These are phyloP conservation scores for Apotomis capreana DNA, from an alignment of 2,888 invertebrate species.

Conservation along the genomic window DNA sequence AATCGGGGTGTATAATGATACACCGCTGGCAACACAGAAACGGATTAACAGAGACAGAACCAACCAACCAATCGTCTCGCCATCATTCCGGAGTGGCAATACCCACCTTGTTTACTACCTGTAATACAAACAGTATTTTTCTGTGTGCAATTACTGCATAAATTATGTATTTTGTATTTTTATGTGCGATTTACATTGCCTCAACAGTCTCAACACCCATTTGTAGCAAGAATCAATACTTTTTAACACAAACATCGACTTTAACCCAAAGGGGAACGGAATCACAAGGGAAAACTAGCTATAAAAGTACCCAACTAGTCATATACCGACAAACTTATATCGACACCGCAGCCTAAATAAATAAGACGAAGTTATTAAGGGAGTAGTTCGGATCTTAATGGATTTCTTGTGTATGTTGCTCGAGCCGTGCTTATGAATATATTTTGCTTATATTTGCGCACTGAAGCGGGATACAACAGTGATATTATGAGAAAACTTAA, in stretches of 20 bases:
- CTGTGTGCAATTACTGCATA: too few species aligned
- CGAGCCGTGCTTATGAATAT: slow-evolving; percentile 35
- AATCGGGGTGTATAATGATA: too few species aligned
- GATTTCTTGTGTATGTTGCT: slow-evolving; percentile 38
- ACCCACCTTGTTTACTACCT: too few species aligned
- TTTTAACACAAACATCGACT: background rate
- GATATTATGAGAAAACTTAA: slow-evolving; percentile 19
- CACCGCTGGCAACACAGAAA: too few species aligned
- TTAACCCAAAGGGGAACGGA: background rate
- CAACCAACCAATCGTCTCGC: too few species aligned
- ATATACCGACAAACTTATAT: slow-evolving; percentile 14
- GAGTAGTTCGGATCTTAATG: slow-evolving; percentile 33
- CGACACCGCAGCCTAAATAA: slow-evolving; percentile 34
- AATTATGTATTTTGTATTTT: too few species aligned
- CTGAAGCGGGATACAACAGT: slow-evolving; percentile 1
- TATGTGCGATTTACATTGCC: too few species aligned
- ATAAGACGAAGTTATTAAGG: slow-evolving; percentile 33
- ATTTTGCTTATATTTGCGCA: slow-evolving; percentile 33
- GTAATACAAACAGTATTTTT: too few species aligned
- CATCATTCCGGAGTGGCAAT: too few species aligned
- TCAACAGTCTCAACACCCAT: too few species aligned
- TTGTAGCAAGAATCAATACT: background rate
- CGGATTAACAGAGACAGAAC: too few species aligned
- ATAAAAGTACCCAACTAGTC: background rate
- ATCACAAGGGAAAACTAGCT: background rate